Evolutionary conservation across 2,113 vertebrate species (phyloP), one percentile per base, ranked within the genome.

Genomic region (Seriola rivoliana): DNA sequence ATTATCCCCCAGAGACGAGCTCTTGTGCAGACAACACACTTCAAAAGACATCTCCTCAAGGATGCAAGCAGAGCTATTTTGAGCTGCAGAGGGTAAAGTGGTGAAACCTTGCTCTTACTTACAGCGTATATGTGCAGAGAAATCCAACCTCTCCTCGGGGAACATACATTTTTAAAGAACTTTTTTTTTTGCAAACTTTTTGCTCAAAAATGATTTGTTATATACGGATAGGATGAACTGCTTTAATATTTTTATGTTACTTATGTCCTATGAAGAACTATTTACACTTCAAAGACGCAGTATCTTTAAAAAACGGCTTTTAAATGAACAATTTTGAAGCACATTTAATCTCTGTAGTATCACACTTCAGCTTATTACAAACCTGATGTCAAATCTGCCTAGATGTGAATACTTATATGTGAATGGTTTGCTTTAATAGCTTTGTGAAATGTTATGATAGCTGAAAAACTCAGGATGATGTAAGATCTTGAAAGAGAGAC

Each of bases 41-140:
- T 75, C 81, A 89, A 76, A 90, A 80, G 87, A 82, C 74, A 8
- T 54, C 75, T 81, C 78, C 70, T 84, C 69, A 50, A 76, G 78
- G 80, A 81, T 78, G 34, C n/a, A 64, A 11, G 75, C 8, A 3
- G 55, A 85, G 74, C 57, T 91, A 87, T 89, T 86, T 88, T 73
- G 71, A 79, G 79, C 60, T 16, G 42, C 68, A 73, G 63, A 62
- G 44, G n/a, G 13, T 40, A 23, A 19, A 77, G 38, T 11, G 5
- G 52, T 79, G 73, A 78, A 85, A 72, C 29, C 48, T 16, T 4
- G 32, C 65, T 68, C 70, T 55, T 59, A 67, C 71, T 59, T 38
- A 29, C 64, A 44, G 13, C 3, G 2, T 29, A 10, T 67, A 66
- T 63, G 46, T 81, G 64, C 46, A 52, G 63, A 52, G 46, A 78